Conservation (phyloP, 2,888 invertebrate genomes). For the Phalera bucephala region DNA sequence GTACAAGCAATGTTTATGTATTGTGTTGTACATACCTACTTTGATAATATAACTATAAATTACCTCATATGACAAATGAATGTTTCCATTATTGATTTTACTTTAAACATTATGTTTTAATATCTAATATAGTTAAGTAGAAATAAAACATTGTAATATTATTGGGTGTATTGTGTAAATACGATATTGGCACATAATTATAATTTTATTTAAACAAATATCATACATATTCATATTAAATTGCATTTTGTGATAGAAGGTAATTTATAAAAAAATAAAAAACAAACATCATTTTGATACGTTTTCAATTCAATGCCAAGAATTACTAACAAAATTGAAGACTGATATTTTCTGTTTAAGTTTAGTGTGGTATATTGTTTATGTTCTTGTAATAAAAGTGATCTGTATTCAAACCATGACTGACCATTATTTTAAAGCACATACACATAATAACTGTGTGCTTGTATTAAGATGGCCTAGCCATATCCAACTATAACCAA, state of each 20-base stretch:
- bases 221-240: not conserved
- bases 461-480: too few relatives aligned
- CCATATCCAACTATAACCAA: too few relatives aligned
- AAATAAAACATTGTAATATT: too few relatives aligned
- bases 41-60: too few relatives aligned
- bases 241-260: conserved; percentile 11
- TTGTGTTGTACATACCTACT: too few relatives aligned
- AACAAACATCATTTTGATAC: conserved; percentile 4
- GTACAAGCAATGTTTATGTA: not conserved
- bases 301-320: conserved; percentile 27
- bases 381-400: not conserved
- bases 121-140: too few relatives aligned
- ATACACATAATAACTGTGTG: not conserved
- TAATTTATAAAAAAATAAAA: conserved; percentile 18
- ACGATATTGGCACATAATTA: not conserved
- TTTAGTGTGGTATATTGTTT: not conserved
- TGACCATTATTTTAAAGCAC: not conserved
- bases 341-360: conserved; percentile 20
- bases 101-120: conserved; percentile 5
- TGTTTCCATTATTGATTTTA: conserved; percentile 7
- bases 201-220: not conserved
- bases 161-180: not conserved
- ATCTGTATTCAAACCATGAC: not conserved
- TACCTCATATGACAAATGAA: conserved; percentile 24
- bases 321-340: conserved; percentile 15